phyloP scores from a whole-genome alignment of 2,888 invertebrate genomes.

The Parthenolecanium corni region DNA sequence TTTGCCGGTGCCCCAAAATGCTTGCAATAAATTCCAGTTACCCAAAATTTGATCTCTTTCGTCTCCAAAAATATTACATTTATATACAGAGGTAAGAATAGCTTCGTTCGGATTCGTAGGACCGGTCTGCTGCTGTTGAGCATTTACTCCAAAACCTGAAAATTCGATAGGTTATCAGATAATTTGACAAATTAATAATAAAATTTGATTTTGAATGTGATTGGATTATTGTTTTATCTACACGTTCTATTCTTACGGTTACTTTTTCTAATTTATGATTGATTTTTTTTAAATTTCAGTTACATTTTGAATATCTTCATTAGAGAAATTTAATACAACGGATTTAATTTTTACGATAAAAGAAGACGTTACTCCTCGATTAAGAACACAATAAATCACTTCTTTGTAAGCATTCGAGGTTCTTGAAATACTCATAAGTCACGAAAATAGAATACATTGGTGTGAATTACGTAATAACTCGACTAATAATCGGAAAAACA shows the following conservation, averaged over 20 bases:
- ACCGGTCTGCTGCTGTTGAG: slow-evolving; percentile 41
- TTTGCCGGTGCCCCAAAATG: slow-evolving; percentile 72
- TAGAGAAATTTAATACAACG: too few species aligned
- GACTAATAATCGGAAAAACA: background rate
- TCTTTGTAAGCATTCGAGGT: too few species aligned
- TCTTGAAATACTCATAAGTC: too few species aligned
- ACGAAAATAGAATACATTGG: background rate
- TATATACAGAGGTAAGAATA: slow-evolving; percentile 60
- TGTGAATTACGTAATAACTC: too few species aligned
- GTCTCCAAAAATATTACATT: slow-evolving; percentile 79
- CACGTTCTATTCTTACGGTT: too few species aligned
- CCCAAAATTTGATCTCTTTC: slow-evolving; percentile 87
- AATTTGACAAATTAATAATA: slow-evolving; percentile 16
- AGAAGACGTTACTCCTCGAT: too few species aligned
- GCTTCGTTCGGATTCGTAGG: slow-evolving; percentile 54
- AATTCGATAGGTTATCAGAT: background rate
- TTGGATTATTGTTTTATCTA: too few species aligned
- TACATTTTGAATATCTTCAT: too few species aligned
- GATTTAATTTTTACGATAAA: too few species aligned
- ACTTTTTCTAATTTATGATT: too few species aligned
- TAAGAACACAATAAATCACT: too few species aligned
- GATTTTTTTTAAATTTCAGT: too few species aligned
- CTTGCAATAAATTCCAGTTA: slow-evolving; percentile 90
- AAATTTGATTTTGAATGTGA: background rate
- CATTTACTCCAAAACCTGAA: slow-evolving; percentile 31